A percentile compares a stretch with the other conserved stretches of the same genome.
Evolutionary conservation across 2,797 vertebrate genomes (phyloP).

Genomic region (Sebastes hubbsi): DNA sequence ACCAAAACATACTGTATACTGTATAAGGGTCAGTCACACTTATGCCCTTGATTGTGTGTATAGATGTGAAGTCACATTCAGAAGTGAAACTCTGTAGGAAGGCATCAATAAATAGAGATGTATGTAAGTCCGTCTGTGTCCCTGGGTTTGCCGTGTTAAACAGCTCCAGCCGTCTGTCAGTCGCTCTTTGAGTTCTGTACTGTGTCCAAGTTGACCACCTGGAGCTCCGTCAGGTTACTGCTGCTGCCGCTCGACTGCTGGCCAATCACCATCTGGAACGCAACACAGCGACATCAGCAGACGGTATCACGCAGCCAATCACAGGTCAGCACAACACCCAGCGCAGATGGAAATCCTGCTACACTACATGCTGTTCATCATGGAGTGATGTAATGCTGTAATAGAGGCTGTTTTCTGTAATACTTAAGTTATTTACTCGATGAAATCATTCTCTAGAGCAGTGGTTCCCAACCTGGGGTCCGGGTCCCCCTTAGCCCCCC

Average conservation of each 20-base stretch:
- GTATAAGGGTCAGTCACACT: slow-evolving; percentile 66
- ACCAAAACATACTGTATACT: slow-evolving; percentile 77
- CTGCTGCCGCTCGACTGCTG: slow-evolving; percentile 93
- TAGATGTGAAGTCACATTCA: slow-evolving; percentile 69
- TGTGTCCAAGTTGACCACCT: slow-evolving; percentile 94
- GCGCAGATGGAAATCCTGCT: slow-evolving; percentile 24
- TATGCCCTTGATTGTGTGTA: slow-evolving; percentile 62
- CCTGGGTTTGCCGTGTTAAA: slow-evolving; percentile 30
- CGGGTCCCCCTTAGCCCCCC: too few species aligned
- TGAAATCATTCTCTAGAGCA: neutral
- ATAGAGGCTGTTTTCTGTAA: neutral
- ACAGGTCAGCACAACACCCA: slow-evolving; percentile 16
- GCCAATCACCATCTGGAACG: slow-evolving; percentile 95
- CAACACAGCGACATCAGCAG: slow-evolving; percentile 39
- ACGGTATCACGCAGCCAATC: slow-evolving; percentile 5
- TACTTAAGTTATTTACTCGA: neutral
- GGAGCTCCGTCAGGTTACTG: slow-evolving; percentile 96
- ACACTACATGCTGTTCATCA: slow-evolving; percentile 21
- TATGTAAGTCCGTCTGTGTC: slow-evolving; percentile 66
- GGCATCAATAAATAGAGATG: slow-evolving; percentile 97
- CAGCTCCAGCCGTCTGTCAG: slow-evolving; percentile 77
- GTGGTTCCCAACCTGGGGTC: too few species aligned
- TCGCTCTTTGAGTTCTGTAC: slow-evolving; percentile 91
- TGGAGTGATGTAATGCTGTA: neutral
- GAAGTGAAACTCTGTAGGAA: slow-evolving; percentile 86